These are phyloP conservation scores for Danio kyathit DNA, from an alignment of 2,797 vertebrate species.

Conservation along the genomic window DNA sequence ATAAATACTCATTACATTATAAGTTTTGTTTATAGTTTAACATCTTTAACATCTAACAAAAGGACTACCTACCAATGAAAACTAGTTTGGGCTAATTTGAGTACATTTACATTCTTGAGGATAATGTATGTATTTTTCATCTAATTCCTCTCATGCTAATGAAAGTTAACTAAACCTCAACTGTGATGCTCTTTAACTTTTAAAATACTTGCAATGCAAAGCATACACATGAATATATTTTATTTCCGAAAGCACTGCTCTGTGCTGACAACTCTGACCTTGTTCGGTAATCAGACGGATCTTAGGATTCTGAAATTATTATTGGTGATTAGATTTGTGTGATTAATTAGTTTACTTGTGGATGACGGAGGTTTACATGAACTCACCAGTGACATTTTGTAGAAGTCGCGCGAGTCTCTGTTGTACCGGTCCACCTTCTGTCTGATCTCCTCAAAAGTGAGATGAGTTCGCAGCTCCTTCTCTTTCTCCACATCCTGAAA, in stretches of 20 bases:
- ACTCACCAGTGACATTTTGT: constrained; percentile 93
- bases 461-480: constrained; percentile 84
- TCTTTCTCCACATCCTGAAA: constrained; percentile 94
- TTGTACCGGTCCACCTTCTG: constrained; percentile 93
- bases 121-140: too few species aligned
- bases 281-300: neutral
- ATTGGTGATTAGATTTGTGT: neutral
- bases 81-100: too few species aligned
- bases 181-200: too few species aligned
- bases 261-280: neutral
- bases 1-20: too few species aligned
- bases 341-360: neutral
- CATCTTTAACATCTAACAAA: too few species aligned
- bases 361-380: neutral
- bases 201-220: too few species aligned
- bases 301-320: neutral
- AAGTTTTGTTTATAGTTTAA: too few species aligned
- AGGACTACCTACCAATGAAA: too few species aligned
- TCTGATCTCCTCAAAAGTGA: constrained; percentile 92
- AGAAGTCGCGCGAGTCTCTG: constrained; percentile 87
- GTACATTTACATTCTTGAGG: too few species aligned
- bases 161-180: too few species aligned
- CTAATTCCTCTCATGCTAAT: too few species aligned
- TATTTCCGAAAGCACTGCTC: neutral
- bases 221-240: too few species aligned